Evolutionary conservation across 2,113 vertebrate species (phyloP).

Genomic region (Acinonyx jubatus): DNA sequence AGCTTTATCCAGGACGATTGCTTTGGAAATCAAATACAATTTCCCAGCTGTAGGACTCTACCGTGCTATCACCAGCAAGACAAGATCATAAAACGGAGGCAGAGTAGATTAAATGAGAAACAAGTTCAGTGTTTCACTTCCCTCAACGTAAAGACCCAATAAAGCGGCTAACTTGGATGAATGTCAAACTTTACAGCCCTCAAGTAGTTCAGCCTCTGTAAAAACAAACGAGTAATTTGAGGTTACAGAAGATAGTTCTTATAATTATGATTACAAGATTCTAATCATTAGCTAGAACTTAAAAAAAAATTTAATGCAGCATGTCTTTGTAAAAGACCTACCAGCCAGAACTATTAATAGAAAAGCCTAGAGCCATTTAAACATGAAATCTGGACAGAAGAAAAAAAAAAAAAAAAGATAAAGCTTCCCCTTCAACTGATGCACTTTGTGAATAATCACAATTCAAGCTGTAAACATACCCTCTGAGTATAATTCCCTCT

Average conservation of each 20-base stretch:
- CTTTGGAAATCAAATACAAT: conserved; percentile 14
- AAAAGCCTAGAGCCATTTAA: conserved; percentile 46
- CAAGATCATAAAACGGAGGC: neutral
- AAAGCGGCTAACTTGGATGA: neutral
- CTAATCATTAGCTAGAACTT: conserved; percentile 39
- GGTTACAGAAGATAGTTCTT: conserved; percentile 33
- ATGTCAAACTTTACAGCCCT: conserved; percentile 2
- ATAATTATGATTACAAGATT: conserved; percentile 55
- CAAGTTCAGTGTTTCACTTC: neutral
- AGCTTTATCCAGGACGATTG: neutral
- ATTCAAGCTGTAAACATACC: neutral
- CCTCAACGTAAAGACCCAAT: neutral
- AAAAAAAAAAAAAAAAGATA: neutral
- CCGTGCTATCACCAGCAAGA: neutral
- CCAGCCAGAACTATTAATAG: conserved; percentile 35
- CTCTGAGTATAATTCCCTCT: neutral
- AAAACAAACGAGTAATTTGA: conserved; percentile 48
- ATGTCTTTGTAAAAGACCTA: conserved; percentile 53
- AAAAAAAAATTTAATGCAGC: neutral
- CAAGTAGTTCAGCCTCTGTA: conserved; percentile 28
- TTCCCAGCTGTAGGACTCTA: neutral
- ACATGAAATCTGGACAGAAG: neutral
- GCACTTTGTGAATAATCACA: neutral
- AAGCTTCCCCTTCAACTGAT: neutral
- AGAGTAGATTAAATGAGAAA: neutral